Percentiles rank a stretch among this genome's conserved stretches.
These are phyloP conservation scores for Plectropomus leopardus DNA, from an alignment of 2,113 vertebrate species.

Conservation along the genomic window DNA sequence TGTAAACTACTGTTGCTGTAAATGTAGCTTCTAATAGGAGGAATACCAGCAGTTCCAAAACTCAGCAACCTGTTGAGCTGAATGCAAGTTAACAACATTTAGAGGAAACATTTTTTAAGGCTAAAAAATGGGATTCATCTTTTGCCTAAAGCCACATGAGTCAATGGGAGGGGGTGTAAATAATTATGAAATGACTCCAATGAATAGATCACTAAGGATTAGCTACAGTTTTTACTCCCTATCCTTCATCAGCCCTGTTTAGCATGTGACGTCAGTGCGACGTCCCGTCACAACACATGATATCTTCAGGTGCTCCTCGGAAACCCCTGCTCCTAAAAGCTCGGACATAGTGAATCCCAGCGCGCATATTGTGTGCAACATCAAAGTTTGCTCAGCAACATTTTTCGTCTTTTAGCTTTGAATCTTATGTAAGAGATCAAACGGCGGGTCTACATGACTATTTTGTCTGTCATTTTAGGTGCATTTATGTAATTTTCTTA, in stretches of 20 bases:
- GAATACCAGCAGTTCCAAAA: neutral
- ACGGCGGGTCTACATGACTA: neutral
- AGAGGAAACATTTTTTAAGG: too few relatives aligned
- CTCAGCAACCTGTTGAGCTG: conserved; percentile 20
- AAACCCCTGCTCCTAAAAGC: neutral
- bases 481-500: too few relatives aligned
- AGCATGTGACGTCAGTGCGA: conserved; percentile 76
- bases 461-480: neutral
- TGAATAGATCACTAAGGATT: conserved; percentile 6
- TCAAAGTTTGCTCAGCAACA: neutral
- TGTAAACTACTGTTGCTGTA: too few relatives aligned
- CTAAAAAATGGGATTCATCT: neutral
- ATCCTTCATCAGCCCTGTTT: conserved; percentile 39
- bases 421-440: neutral
- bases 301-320: conserved; percentile 47
- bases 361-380: too few relatives aligned
- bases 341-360: neutral
- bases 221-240: neutral
- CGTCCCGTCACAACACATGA: conserved; percentile 71
- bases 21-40: neutral
- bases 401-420: neutral
- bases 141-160: neutral
- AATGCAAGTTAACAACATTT: neutral
- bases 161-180: neutral
- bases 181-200: conserved; percentile 1